phyloP scores from a whole-genome alignment of 2,797 vertebrate genomes.

The Etheostoma nigrum region DNA sequence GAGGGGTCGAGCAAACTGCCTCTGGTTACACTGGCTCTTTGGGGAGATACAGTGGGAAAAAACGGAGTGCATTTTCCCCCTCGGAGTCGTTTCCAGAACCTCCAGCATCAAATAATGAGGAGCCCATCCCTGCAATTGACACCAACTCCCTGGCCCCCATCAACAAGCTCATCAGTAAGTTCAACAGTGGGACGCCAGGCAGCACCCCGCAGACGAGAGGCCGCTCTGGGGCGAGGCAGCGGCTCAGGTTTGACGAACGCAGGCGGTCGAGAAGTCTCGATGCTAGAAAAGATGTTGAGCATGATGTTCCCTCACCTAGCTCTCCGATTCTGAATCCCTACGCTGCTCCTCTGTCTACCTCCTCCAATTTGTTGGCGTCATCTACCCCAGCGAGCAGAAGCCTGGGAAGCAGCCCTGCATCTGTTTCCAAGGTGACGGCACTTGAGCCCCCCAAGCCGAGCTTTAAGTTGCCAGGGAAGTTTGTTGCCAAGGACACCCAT shows the following conservation, averaged over 20 bases:
- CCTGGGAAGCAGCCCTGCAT: slow-evolving; percentile 65
- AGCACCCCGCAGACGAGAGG: slow-evolving; percentile 78
- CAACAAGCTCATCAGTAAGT: slow-evolving; percentile 93
- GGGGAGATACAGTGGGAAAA: slow-evolving; percentile 49
- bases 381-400: slow-evolving; percentile 49
- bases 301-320: slow-evolving; percentile 22
- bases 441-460: slow-evolving; percentile 63
- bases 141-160: slow-evolving; percentile 92
- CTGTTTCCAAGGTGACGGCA: slow-evolving; percentile 71
- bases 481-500: slow-evolving; percentile 70
- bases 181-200: slow-evolving; percentile 80
- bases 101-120: slow-evolving; percentile 22
- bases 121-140: slow-evolving; percentile 82
- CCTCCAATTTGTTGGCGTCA: slow-evolving; percentile 41
- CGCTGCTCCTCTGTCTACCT: slow-evolving; percentile 47
- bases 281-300: slow-evolving; percentile 62
- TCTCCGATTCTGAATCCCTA: slow-evolving; percentile 77
- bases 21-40: slow-evolving; percentile 49
- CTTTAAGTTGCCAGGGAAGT: slow-evolving; percentile 72
- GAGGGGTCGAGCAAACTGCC: slow-evolving; percentile 20
- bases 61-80: not conserved
- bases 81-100: slow-evolving; percentile 53
- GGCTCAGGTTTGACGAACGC: slow-evolving; percentile 80
- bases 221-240: slow-evolving; percentile 76
- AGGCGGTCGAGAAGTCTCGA: slow-evolving; percentile 91